These are phyloP conservation scores for Sternotherus odoratus DNA, from an alignment of 2,797 vertebrate species.

Conservation along the genomic window DNA sequence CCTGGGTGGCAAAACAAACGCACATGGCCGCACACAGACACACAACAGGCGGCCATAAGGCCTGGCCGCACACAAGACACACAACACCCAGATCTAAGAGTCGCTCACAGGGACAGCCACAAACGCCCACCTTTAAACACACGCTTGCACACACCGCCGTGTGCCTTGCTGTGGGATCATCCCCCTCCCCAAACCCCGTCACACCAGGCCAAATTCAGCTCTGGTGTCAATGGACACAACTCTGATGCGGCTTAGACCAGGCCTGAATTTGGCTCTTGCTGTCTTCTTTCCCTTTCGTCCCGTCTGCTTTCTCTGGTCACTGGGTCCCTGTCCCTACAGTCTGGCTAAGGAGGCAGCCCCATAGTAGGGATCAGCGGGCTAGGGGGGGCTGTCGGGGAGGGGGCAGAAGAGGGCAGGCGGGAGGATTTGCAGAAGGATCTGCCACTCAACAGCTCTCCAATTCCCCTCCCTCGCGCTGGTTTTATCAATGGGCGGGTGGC, in stretches of 20 bases:
- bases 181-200: not conserved
- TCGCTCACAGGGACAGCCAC: not conserved
- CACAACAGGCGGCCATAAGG: not conserved
- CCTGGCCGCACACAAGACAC: not conserved
- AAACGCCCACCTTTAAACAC: not conserved
- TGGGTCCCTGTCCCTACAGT: fast-evolving
- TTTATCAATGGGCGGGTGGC: slow-evolving; percentile 29
- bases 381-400: not conserved
- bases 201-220: too few species aligned
- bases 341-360: not conserved
- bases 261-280: not conserved
- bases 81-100: not conserved
- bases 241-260: not conserved
- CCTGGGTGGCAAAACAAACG: not conserved
- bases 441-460: not conserved
- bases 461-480: not conserved
- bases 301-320: fast-evolving
- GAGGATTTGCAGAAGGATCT: not conserved
- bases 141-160: not conserved
- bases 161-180: not conserved
- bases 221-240: not conserved
- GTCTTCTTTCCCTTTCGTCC: not conserved
- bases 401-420: not conserved
- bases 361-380: not conserved
- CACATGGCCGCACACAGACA: not conserved